phyloP scores from a whole-genome alignment of 2,113 vertebrate species.

The Paratilapia polleni region DNA sequence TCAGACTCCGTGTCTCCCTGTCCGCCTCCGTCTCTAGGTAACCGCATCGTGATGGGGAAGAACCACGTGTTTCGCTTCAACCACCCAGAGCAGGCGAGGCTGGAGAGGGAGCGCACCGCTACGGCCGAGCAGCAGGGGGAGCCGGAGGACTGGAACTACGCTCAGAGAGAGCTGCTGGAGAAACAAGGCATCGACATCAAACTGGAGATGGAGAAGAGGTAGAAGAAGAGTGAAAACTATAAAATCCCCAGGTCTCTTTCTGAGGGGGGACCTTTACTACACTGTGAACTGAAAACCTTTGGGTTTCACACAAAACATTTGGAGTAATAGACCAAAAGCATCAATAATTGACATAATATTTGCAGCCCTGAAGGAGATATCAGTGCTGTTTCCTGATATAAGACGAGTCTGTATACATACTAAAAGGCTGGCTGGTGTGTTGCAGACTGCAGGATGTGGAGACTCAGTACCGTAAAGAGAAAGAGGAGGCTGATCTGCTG shows the following conservation, averaged over 20 bases:
- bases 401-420: neutral
- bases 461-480: constrained; percentile 88
- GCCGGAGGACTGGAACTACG: constrained; percentile 91
- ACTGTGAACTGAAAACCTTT: fast-evolving
- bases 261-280: neutral
- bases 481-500: constrained; percentile 89
- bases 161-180: constrained; percentile 88
- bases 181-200: constrained; percentile 92
- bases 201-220: constrained; percentile 94
- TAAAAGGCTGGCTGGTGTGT: neutral
- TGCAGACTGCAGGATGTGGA: constrained; percentile 88
- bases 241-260: too few relatives aligned
- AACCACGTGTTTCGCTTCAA: constrained; percentile 93
- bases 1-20: neutral
- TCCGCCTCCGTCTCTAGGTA: constrained; percentile 72
- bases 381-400: neutral
- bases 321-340: too few relatives aligned
- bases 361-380: too few relatives aligned
- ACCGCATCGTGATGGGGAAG: constrained; percentile 93
- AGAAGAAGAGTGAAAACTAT: too few relatives aligned
- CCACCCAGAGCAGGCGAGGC: constrained; percentile 89
- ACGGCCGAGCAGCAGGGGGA: constrained; percentile 81
- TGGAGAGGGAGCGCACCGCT: constrained; percentile 84
- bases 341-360: too few relatives aligned
- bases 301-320: neutral